Conservation (phyloP, 2,113 vertebrate species). For the Lophura nycthemera region DNA sequence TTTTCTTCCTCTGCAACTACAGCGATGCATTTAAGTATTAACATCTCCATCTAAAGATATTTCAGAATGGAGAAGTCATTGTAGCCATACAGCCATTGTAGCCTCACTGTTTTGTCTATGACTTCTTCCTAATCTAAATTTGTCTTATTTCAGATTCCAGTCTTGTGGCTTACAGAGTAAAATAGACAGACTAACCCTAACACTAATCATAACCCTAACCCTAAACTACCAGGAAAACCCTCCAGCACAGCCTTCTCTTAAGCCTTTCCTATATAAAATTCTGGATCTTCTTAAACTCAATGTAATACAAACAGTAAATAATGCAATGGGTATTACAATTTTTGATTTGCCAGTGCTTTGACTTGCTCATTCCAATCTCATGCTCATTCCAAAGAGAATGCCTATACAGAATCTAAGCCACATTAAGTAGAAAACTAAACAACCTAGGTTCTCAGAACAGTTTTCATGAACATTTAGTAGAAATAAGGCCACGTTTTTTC, state of each 20-base stretch:
- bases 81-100: background rate
- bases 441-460: background rate
- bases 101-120: background rate
- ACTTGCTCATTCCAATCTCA: background rate
- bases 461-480: background rate
- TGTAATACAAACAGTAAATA: background rate
- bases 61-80: background rate
- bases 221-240: background rate
- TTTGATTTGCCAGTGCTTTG: background rate
- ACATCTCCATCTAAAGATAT: background rate
- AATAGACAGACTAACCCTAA: background rate
- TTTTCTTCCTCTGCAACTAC: background rate
- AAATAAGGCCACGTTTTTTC: background rate
- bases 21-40: background rate
- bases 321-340: background rate
- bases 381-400: background rate
- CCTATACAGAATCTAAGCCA: accelerated
- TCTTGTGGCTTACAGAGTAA: background rate
- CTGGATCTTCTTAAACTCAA: background rate
- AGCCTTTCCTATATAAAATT: background rate
- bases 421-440: background rate
- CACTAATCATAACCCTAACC: too few relatives aligned
- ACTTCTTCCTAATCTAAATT: background rate
- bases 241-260: background rate
- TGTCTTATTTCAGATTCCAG: background rate